These are phyloP conservation scores for Griposia aprilina DNA, from an alignment of 2,888 invertebrate species.

Conservation along the genomic window DNA sequence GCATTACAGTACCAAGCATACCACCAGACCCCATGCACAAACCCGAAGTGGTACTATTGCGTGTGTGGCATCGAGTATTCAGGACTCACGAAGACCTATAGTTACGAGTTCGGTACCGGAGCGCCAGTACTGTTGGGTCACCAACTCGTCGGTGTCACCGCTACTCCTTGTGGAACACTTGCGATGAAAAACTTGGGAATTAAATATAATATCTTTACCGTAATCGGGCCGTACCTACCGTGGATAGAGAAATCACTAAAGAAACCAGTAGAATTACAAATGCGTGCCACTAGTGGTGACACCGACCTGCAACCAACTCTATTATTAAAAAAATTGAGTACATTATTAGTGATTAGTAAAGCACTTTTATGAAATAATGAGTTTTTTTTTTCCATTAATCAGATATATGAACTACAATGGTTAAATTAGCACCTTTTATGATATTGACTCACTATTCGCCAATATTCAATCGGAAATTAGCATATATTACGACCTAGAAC, in stretches of 20 bases:
- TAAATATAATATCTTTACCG: slow-evolving; percentile 81
- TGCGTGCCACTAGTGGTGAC: slow-evolving; percentile 14
- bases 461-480: slow-evolving; percentile 79
- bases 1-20: slow-evolving; percentile 77
- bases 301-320: slow-evolving; percentile 12
- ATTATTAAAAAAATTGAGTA: slow-evolving; percentile 51
- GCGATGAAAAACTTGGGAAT: slow-evolving; percentile 57
- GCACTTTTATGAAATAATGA: slow-evolving; percentile 58
- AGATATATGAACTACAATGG: slow-evolving; percentile 27
- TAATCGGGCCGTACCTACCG: slow-evolving; percentile 77
- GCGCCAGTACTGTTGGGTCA: slow-evolving; percentile 75
- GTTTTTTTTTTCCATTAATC: slow-evolving; percentile 49
- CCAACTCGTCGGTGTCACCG: slow-evolving; percentile 77
- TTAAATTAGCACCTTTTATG: slow-evolving; percentile 52
- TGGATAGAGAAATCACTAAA: slow-evolving; percentile 78
- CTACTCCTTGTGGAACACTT: slow-evolving; percentile 73
- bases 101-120: slow-evolving; percentile 78
- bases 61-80: slow-evolving; percentile 79
- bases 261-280: slow-evolving; percentile 14
- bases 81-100: slow-evolving; percentile 65
- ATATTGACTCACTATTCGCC: slow-evolving; percentile 62
- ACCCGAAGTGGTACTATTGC: slow-evolving; percentile 83
- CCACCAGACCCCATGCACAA: slow-evolving; percentile 76
- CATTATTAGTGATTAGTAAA: slow-evolving; percentile 69
- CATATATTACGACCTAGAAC: slow-evolving; percentile 65